Evolutionary conservation across 1,140 invertebrate genomes (phyloP).

Genomic region (Ectropis grisescens): DNA sequence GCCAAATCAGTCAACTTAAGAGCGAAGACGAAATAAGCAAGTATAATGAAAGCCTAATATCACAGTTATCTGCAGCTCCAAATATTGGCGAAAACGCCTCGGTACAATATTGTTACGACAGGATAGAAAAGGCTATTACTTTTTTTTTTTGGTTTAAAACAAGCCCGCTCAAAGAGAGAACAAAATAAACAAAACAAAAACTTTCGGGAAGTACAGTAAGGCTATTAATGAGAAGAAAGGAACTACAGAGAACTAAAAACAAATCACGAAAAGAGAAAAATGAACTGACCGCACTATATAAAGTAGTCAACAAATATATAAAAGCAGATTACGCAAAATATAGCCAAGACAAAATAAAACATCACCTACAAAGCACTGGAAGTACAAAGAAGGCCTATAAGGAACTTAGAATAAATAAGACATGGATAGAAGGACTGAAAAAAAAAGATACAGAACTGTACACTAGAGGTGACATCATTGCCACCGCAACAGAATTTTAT

Average conservation of each 20-base stretch:
- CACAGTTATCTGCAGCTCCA: background rate
- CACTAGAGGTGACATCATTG: background rate
- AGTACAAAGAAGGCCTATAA: slow-evolving; percentile 1
- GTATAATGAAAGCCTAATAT: background rate
- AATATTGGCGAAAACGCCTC: background rate
- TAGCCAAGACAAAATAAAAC: background rate
- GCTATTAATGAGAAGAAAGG: background rate
- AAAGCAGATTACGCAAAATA: background rate
- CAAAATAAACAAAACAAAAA: background rate
- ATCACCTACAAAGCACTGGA: background rate
- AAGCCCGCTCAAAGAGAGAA: background rate
- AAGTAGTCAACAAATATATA: background rate
- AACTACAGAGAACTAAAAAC: background rate
- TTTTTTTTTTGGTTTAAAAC: background rate
- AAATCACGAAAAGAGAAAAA: background rate
- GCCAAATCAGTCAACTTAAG: background rate
- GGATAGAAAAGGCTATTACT: background rate
- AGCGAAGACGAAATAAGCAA: background rate
- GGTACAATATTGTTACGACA: background rate
- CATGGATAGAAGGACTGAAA: background rate
- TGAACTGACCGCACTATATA: background rate
- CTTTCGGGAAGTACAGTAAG: background rate
- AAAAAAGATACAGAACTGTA: background rate
- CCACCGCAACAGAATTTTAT: background rate
- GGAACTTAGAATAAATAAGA: background rate